Conservation (phyloP, 2,797 vertebrate genomes). For the Betta splendens region DNA sequence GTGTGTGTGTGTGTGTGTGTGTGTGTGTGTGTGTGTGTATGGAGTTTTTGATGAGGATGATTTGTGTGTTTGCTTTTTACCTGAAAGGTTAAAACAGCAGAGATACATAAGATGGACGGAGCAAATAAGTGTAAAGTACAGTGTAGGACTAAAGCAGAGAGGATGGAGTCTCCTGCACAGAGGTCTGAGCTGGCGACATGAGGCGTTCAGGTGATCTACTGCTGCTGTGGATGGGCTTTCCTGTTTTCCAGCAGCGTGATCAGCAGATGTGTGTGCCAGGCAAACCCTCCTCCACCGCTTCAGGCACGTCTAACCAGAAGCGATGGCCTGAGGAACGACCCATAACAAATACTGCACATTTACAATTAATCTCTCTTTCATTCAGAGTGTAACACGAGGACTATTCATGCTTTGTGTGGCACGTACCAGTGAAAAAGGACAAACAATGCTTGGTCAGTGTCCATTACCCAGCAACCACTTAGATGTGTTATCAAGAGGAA, state of each 20-base stretch:
- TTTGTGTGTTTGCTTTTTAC: conserved; percentile 18
- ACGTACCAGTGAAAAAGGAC: conserved; percentile 33
- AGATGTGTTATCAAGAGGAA: conserved; percentile 34
- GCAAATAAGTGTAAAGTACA: too few relatives aligned
- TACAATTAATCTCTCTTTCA: not conserved
- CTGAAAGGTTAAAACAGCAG: too few relatives aligned
- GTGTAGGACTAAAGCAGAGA: too few relatives aligned
- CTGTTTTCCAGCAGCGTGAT: conserved; percentile 49
- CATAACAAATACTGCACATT: not conserved
- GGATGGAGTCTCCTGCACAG: too few relatives aligned
- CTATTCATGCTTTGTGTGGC: too few relatives aligned
- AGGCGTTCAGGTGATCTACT: conserved; percentile 39
- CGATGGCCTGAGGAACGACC: conserved; percentile 49
- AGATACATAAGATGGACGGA: too few relatives aligned
- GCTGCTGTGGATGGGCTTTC: conserved; percentile 56
- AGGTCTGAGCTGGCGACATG: conserved; percentile 4
- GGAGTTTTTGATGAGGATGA: not conserved
- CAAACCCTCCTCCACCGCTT: conserved; percentile 24
- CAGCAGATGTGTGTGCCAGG: conserved; percentile 36
- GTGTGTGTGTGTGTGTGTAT: conserved; percentile 9
- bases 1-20: not conserved
- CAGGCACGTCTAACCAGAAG: conserved; percentile 31
- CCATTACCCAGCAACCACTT: conserved; percentile 69
- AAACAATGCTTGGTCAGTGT: conserved; percentile 47
- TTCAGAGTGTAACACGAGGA: conserved; percentile 1